phyloP scores from a whole-genome alignment of 2,113 vertebrate genomes.

The Tachysurus vachellii region DNA sequence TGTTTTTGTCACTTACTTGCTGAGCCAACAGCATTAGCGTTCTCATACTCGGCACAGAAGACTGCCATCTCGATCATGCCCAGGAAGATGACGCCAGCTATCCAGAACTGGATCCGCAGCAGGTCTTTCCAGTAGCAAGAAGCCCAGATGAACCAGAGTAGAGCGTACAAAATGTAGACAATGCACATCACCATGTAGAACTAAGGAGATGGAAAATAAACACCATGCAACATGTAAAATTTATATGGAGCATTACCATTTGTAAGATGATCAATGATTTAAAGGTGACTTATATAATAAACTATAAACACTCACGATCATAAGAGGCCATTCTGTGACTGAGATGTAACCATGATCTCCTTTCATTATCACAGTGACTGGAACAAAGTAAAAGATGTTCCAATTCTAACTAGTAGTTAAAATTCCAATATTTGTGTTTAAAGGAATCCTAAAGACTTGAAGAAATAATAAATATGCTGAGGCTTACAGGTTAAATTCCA shows the following conservation, averaged over 20 bases:
- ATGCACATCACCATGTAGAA: conserved; percentile 89
- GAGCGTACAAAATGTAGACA: conserved; percentile 81
- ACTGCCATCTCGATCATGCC: conserved; percentile 90
- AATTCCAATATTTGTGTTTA: neutral
- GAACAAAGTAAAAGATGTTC: conserved; percentile 28
- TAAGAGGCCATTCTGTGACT: conserved; percentile 86
- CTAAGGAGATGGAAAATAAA: conserved; percentile 25
- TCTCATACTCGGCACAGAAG: conserved; percentile 87
- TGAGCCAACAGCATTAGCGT: conserved; percentile 79
- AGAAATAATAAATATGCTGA: neutral
- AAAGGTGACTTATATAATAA: neutral
- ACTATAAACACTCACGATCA: conserved; percentile 81
- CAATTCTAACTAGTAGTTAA: conserved; percentile 11
- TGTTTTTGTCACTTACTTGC: conserved; percentile 74
- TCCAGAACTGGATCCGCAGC: conserved; percentile 89
- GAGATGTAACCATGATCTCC: conserved; percentile 85
- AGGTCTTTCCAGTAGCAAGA: conserved; percentile 90
- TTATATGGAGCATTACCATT: neutral
- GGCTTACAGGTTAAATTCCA: conserved; percentile 83
- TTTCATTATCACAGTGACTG: conserved; percentile 82
- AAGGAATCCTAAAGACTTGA: neutral
- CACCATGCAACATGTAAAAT: neutral
- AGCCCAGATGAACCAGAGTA: conserved; percentile 85
- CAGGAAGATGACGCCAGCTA: conserved; percentile 85
- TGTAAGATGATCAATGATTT: neutral